A percentile compares a stretch with the other conserved stretches of the same genome.
Conservation (phyloP, 1,140 invertebrate genomes). For the Eubasilissa regina region DNA sequence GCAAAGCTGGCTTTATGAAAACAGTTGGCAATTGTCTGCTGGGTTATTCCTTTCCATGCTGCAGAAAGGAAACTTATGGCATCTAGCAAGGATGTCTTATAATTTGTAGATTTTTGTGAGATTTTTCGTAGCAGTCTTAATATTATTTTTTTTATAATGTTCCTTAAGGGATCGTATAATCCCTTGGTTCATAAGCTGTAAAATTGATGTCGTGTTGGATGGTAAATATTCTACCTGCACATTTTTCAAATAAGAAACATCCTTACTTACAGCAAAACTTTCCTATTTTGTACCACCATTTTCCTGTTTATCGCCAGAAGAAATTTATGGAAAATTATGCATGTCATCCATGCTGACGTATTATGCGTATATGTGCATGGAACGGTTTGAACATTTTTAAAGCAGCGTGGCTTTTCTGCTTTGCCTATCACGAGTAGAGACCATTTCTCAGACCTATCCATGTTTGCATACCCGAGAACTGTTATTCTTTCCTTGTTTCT, state of each 20-base stretch:
- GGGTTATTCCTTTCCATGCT: neutral
- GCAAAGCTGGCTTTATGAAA: neutral
- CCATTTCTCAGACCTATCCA: constrained; percentile 66
- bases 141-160: constrained; percentile 53
- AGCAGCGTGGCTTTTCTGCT: constrained; percentile 63
- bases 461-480: constrained; percentile 66
- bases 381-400: constrained; percentile 40
- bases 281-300: neutral
- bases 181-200: constrained; percentile 67
- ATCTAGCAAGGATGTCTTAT: neutral
- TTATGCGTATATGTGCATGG: neutral
- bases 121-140: neutral
- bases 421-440: constrained; percentile 67
- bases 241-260: constrained; percentile 40
- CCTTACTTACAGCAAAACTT: neutral
- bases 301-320: neutral
- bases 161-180: constrained; percentile 62
- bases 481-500: constrained; percentile 67
- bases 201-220: constrained; percentile 66
- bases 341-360: neutral
- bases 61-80: neutral
- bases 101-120: neutral
- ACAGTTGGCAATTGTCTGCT: neutral
- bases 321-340: neutral
- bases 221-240: constrained; percentile 64